Evolutionary conservation across 2,888 invertebrate genomes (phyloP), one percentile per base, ranked within the genome.

Genomic region (Acleris literana): DNA sequence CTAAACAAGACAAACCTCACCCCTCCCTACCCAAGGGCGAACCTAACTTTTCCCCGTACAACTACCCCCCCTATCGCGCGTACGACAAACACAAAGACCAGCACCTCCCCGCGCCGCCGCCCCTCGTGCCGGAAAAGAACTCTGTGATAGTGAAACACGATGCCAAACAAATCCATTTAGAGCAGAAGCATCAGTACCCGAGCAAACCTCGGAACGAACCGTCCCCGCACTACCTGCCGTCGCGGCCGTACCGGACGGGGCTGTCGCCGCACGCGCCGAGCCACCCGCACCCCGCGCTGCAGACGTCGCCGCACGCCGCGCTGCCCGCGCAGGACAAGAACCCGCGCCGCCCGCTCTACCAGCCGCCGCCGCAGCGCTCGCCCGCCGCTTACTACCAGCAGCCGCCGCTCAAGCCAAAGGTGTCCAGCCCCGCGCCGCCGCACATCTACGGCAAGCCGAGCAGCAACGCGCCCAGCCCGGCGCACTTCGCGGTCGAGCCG

Each of bases 101-200:
- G 80, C 90, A 93, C 72, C 85, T 95, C 64, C 94, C 95, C 68
- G 95, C 95, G 71, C 95, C 95, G 18, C 95, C 95, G 61, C 95
- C 95, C 5, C 86, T 96, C 65, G 92, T 95, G 73, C 94, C 94
- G 75, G 96, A 96, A 84, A 96, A 96, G 84, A 95, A 94, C 84
- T 95, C 96, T 79, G 96, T 96, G 82, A 96, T 96, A 84, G 96
- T 96, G 69, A 96, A 96, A 82, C 96, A 96, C 84, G 96, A 96
- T 78, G 94, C 94, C 62, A 95, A 95, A 82, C 94, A 94, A 78
- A 88, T 92, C 53, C 94, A 94, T 80, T 81, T 94, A 68, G 94
- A 94, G 82, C 94, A 81, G 85, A 94, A 86, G 86, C 94, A 83
- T 68, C 90, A 86, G n/a, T 94, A 94, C 68, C 93, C 94, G 71